A percentile compares a stretch with the other conserved stretches of the same genome.
Evolutionary conservation across 2,797 vertebrate genomes (phyloP).

Genomic region (Lerista edwardsae): DNA sequence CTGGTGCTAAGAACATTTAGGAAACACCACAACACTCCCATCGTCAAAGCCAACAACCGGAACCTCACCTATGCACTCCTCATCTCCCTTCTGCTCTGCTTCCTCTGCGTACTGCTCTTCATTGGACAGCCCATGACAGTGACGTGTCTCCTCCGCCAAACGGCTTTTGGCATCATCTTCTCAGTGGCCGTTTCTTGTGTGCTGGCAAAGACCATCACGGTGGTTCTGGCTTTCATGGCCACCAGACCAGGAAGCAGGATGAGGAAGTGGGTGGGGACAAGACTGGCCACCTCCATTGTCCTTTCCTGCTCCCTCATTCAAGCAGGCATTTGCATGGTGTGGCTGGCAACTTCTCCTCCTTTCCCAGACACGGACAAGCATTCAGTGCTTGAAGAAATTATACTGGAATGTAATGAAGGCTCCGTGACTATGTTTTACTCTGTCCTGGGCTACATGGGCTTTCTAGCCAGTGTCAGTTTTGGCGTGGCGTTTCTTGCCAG

Average conservation of each 20-base stretch:
- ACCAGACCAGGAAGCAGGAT: not conserved
- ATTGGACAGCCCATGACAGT: not conserved
- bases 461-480: slow-evolving; percentile 1
- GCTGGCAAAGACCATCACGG: slow-evolving; percentile 10
- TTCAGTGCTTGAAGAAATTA: not conserved
- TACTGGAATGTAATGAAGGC: not conserved
- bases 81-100: not conserved
- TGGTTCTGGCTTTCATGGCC: slow-evolving; percentile 4
- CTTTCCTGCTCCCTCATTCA: not conserved
- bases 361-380: slow-evolving; percentile 3
- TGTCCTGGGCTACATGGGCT: not conserved
- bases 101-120: not conserved
- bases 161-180: not conserved
- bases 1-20: not conserved
- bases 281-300: not conserved
- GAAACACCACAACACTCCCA: not conserved
- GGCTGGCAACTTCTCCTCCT: not conserved
- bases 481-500: not conserved
- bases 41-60: not conserved
- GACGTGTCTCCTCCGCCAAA: not conserved
- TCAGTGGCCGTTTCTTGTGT: slow-evolving; percentile 1
- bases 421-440: not conserved
- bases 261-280: slow-evolving; percentile 4
- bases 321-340: not conserved
- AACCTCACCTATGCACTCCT: not conserved